phyloP scores from a whole-genome alignment of 2,113 vertebrate genomes.

The Nesogale talazaci region DNA sequence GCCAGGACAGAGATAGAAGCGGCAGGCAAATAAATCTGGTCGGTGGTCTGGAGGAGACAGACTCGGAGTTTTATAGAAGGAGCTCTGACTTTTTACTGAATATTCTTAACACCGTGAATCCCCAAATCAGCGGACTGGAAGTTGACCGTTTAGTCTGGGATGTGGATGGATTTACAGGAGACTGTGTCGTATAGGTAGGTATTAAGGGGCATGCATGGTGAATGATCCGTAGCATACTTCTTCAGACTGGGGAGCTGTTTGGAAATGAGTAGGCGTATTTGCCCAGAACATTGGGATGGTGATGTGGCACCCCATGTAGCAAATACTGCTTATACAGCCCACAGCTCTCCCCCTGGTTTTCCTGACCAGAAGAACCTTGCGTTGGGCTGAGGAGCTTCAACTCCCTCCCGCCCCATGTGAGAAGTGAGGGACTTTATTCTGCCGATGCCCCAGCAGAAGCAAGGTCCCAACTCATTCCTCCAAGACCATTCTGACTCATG shows the following conservation, averaged over 20 bases:
- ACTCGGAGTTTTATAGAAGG: constrained; percentile 37
- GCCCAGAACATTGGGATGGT: constrained; percentile 47
- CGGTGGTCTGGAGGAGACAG: constrained; percentile 13
- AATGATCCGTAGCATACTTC: constrained; percentile 25
- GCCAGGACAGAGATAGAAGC: background rate
- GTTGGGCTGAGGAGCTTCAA: background rate
- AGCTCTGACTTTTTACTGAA: constrained; percentile 58
- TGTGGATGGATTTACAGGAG: constrained; percentile 4
- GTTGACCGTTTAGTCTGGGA: constrained; percentile 53
- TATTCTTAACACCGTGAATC: background rate
- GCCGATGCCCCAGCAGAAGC: background rate
- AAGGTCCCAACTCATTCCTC: background rate
- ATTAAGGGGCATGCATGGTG: constrained; percentile 28
- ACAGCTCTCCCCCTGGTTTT: background rate
- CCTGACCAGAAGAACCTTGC: background rate
- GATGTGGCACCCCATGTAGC: background rate
- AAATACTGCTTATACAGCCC: background rate
- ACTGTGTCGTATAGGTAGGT: background rate
- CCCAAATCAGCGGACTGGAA: constrained; percentile 30
- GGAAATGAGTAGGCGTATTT: constrained; percentile 48
- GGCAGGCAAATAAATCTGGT: constrained; percentile 16
- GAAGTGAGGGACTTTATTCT: background rate
- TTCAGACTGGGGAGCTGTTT: constrained; percentile 51
- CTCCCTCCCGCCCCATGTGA: background rate
- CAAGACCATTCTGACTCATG: background rate